These are phyloP conservation scores for Sebastes aleutianus DNA, from an alignment of 2,797 vertebrate genomes.

Conservation along the genomic window DNA sequence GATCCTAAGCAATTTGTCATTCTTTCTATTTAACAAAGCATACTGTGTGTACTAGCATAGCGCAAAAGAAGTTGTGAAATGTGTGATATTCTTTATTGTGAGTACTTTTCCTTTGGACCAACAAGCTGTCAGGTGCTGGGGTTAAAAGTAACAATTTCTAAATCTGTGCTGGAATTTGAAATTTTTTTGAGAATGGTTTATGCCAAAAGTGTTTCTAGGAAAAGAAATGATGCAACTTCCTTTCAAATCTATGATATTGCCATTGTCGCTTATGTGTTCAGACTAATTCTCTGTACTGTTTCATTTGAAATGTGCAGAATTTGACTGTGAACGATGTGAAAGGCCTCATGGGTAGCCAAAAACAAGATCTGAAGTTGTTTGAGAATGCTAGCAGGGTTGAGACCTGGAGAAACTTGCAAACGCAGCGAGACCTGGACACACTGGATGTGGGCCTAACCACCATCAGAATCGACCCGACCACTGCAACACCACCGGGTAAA, in stretches of 20 bases:
- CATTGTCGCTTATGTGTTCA: neutral
- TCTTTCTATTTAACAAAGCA: neutral
- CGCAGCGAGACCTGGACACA: conserved; percentile 56
- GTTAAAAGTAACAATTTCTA: neutral
- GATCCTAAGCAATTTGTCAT: neutral
- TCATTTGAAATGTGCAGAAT: conserved; percentile 37
- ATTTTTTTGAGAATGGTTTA: too few species aligned
- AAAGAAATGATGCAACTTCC: neutral
- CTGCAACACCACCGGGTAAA: neutral
- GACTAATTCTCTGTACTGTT: neutral
- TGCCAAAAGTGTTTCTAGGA: neutral
- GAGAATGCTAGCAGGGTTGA: conserved; percentile 55
- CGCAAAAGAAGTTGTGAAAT: neutral
- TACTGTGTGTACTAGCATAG: neutral
- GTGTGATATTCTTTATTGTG: neutral
- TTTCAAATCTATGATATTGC: neutral
- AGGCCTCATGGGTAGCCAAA: conserved; percentile 45
- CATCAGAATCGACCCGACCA: neutral
- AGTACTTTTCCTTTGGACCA: neutral
- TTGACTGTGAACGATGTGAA: conserved; percentile 61
- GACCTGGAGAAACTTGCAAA: conserved; percentile 59
- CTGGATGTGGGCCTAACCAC: conserved; percentile 48
- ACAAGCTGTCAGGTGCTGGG: neutral
- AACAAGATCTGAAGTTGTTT: conserved; percentile 72
- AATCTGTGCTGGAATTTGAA: neutral